Conservation (phyloP, 2,113 vertebrate genomes). For the Smithornis capensis region DNA sequence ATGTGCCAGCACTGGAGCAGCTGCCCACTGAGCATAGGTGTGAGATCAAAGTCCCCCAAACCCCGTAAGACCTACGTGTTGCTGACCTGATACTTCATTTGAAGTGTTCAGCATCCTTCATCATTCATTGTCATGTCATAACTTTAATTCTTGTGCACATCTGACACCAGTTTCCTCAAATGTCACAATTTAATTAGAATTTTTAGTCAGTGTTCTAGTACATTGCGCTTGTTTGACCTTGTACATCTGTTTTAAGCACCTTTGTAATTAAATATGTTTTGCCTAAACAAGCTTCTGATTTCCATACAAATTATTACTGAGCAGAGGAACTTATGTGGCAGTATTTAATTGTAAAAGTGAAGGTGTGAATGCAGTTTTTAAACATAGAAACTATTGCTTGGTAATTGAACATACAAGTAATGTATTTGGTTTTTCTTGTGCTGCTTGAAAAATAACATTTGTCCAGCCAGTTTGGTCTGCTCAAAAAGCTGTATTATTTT, state of each 20-base stretch:
- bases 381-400: neutral
- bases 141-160: neutral
- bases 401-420: neutral
- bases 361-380: neutral
- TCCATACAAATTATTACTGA: neutral
- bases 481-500: slow-evolving; percentile 8
- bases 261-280: slow-evolving; percentile 26
- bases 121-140: neutral
- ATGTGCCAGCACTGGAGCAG: neutral
- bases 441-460: slow-evolving; percentile 45
- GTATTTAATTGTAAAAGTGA: slow-evolving; percentile 18
- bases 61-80: neutral
- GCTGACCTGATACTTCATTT: neutral
- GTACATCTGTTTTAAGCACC: slow-evolving; percentile 20
- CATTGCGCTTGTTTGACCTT: neutral
- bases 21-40: neutral
- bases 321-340: neutral
- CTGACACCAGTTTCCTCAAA: neutral
- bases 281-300: neutral
- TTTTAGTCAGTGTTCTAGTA: neutral
- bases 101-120: neutral
- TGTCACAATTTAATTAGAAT: neutral
- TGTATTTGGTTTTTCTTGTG: slow-evolving; percentile 19
- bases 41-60: fast-evolving
- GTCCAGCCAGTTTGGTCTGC: neutral